Percentiles rank a stretch among this genome's conserved stretches.
phyloP scores from a whole-genome alignment of 2,797 vertebrate genomes.

The Sebastes hubbsi region DNA sequence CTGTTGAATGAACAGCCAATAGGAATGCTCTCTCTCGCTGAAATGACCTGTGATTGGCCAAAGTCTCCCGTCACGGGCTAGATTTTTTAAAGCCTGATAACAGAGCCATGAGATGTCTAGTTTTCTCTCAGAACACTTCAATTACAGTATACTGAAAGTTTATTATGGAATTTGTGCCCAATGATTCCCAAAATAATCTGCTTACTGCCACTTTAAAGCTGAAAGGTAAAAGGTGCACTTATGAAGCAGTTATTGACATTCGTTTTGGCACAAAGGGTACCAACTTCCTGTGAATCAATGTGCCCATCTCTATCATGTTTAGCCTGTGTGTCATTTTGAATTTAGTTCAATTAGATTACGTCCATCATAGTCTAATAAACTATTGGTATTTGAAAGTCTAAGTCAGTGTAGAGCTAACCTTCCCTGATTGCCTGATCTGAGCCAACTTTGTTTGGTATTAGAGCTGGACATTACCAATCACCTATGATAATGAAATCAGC shows the following conservation, averaged over 20 bases:
- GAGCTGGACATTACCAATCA: slow-evolving; percentile 57
- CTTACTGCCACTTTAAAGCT: too few species aligned
- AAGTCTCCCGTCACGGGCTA: too few species aligned
- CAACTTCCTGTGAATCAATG: background rate
- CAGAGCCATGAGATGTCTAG: too few species aligned
- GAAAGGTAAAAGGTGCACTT: too few species aligned
- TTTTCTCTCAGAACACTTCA: too few species aligned
- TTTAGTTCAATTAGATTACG: slow-evolving; percentile 24
- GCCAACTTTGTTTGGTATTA: slow-evolving; percentile 45
- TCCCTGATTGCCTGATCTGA: slow-evolving; percentile 53
- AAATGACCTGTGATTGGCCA: too few species aligned
- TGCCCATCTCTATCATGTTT: background rate
- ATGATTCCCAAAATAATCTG: too few species aligned
- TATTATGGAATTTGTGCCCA: too few species aligned
- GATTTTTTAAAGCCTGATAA: too few species aligned
- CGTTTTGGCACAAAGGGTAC: background rate
- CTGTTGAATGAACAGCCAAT: too few species aligned
- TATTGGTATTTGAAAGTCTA: slow-evolving; percentile 47
- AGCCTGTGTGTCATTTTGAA: slow-evolving; percentile 18
- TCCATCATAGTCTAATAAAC: slow-evolving; percentile 31
- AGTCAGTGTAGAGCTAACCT: slow-evolving; percentile 44
- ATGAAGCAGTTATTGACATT: background rate
- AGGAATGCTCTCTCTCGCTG: too few species aligned
- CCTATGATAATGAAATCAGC: slow-evolving; percentile 67
- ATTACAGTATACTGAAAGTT: too few species aligned